Evolutionary conservation across 2,888 invertebrate genomes (phyloP), one percentile per base, ranked within the genome.

Genomic region (Diarsia brunnea): DNA sequence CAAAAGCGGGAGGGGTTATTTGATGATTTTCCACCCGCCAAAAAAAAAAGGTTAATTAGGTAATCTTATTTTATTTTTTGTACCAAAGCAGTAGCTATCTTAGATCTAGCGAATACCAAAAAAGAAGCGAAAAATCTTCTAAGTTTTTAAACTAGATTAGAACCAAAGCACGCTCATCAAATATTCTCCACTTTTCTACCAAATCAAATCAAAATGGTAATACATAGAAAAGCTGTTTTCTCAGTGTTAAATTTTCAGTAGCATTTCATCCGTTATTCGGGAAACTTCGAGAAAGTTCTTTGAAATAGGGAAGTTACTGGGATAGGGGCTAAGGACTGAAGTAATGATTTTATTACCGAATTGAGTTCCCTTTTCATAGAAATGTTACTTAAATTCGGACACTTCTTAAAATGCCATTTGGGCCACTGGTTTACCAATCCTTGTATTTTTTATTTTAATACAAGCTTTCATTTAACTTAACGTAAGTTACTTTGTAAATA

Each of bases 291-390:
- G 19, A 38, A 75, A 71, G 19, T 61, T 72, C 19, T 31, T 21
- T 24, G 75, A 73, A 69, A 73, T 73, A 51, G 5, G 72, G 72
- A 75, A 64, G 60, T 49, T 12, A 53, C 8, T 53, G 47, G 43
- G 10, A 47, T 55, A 63, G 66, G 53, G 64, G 55, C 27, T 78
- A 38, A 72, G 60, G 73, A 64, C 71, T 60, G 45, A 12, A 78
- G 74, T 73, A 80, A 80, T 78, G 71, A 84, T 86, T 86, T 86
- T 86, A 83, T 86, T 81, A 79, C 53, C 38, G 67, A 75, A 69
- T 73, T 43, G 68, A 63, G 69, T 61, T 74, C 58, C 55, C 58
- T 75, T 72, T 75, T 66, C 69, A 76, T 76, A 69, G 67, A 49
- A 63, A 47, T 67, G 49, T 78, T 64, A 77, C 69, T 69, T 73